Conservation (phyloP, 1,140 invertebrate genomes). For the Planococcus citri region DNA sequence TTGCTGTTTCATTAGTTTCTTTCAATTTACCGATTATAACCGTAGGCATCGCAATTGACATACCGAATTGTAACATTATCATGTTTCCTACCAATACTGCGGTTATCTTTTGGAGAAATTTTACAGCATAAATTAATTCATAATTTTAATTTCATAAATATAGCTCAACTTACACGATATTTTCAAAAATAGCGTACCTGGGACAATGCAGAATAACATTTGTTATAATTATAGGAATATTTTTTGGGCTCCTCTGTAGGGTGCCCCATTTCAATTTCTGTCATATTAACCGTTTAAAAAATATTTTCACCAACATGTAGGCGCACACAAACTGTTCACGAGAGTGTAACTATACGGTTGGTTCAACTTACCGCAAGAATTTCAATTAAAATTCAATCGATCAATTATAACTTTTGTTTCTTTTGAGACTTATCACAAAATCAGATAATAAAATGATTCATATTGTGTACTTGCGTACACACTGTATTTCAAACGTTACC, state of each 20-base stretch:
- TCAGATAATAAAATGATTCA: no score
- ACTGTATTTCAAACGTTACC: no score
- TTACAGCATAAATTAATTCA: not conserved
- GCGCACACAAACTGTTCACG: no score
- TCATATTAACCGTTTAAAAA: not conserved
- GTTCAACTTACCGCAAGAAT: no score
- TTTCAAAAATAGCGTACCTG: not conserved
- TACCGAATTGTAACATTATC: conserved; percentile 23
- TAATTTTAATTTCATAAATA: not conserved
- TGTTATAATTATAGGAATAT: not conserved
- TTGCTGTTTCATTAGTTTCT: conserved; percentile 22
- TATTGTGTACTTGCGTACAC: no score
- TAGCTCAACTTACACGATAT: no score
- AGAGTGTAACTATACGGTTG: no score
- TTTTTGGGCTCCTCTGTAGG: not conserved
- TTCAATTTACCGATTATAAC: conserved; percentile 22
- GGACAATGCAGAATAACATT: not conserved
- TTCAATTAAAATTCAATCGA: no score
- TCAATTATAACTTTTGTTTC: no score
- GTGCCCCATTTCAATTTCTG: not conserved
- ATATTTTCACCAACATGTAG: no score
- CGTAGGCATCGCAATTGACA: conserved; percentile 23
- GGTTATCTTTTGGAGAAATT: not conserved
- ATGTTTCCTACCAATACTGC: conserved; percentile 22
- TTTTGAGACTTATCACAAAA: no score